phyloP scores from a whole-genome alignment of 2,888 invertebrate genomes.

The Oscheius sp. region DNA sequence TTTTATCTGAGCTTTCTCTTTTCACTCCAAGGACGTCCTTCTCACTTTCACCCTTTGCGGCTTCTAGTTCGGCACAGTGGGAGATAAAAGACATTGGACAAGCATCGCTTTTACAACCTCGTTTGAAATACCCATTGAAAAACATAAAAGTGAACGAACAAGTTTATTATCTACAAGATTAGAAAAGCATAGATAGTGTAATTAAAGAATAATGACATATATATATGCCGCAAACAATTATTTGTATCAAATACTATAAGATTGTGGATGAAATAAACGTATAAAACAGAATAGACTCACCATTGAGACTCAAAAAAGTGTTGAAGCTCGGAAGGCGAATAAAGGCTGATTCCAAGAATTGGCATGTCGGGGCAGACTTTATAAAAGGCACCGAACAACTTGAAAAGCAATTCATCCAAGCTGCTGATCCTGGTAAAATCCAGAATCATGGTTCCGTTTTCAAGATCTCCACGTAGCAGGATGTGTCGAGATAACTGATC shows the following conservation, averaged over 20 bases:
- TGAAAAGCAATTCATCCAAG: slow-evolving; percentile 2
- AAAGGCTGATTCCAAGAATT: background rate
- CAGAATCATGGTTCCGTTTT: background rate
- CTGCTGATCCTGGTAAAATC: background rate
- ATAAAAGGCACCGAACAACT: slow-evolving; percentile 4
- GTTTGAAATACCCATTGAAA: background rate
- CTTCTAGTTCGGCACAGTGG: slow-evolving; percentile 6
- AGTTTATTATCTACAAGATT: slow-evolving; percentile 3
- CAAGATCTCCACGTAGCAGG: background rate
- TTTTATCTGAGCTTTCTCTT: slow-evolving; percentile 20
- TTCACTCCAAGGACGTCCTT: slow-evolving; percentile 4
- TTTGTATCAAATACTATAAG: background rate
- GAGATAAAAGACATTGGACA: background rate
- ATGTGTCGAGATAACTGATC: background rate
- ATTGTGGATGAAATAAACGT: background rate
- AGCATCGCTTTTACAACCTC: background rate
- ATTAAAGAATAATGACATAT: no score
- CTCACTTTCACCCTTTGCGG: slow-evolving; percentile 4
- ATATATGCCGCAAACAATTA: background rate
- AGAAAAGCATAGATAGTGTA: background rate
- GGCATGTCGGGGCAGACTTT: background rate
- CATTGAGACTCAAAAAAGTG: background rate
- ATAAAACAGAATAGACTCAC: background rate
- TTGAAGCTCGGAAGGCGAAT: background rate
- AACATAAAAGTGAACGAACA: background rate